phyloP scores from a whole-genome alignment of 2,888 invertebrate species.

The Drosophila lacicola region DNA sequence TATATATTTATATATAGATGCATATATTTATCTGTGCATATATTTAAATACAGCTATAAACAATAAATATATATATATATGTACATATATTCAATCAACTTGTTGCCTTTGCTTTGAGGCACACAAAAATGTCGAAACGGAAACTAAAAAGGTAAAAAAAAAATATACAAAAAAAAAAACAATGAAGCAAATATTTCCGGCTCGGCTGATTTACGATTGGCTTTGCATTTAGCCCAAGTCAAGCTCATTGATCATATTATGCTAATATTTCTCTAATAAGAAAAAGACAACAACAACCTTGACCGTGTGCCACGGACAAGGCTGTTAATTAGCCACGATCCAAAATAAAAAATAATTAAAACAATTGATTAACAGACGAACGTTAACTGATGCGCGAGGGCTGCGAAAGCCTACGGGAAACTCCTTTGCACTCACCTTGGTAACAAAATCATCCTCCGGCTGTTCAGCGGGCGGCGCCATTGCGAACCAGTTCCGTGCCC shows the following conservation, averaged over 20 bases:
- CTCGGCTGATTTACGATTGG: constrained; percentile 26
- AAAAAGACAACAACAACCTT: constrained; percentile 26
- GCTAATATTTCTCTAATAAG: constrained; percentile 14
- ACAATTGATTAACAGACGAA: constrained; percentile 31
- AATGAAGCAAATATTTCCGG: constrained; percentile 40
- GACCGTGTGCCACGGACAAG: constrained; percentile 41
- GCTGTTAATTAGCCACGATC: constrained; percentile 42
- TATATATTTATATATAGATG: constrained; percentile 3
- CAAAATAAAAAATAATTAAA: not conserved
- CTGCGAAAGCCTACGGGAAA: not conserved
- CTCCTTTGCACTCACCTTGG: constrained; percentile 62
- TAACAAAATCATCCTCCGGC: constrained; percentile 71
- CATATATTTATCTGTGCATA: not conserved
- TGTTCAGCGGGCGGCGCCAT: constrained; percentile 66
- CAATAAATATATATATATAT: not conserved
- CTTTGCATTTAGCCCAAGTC: constrained; percentile 9
- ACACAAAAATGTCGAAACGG: constrained; percentile 11
- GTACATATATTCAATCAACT: not conserved
- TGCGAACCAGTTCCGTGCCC: not conserved
- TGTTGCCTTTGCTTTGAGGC: not conserved
- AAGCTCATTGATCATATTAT: constrained; percentile 21
- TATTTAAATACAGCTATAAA: constrained; percentile 1
- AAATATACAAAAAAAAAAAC: not conserved
- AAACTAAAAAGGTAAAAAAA: constrained; percentile 6
- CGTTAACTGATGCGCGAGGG: constrained; percentile 35